Base-by-base conservation (phyloP, 2,888 invertebrate genomes). In the Lomographa bimaculata region DNA sequence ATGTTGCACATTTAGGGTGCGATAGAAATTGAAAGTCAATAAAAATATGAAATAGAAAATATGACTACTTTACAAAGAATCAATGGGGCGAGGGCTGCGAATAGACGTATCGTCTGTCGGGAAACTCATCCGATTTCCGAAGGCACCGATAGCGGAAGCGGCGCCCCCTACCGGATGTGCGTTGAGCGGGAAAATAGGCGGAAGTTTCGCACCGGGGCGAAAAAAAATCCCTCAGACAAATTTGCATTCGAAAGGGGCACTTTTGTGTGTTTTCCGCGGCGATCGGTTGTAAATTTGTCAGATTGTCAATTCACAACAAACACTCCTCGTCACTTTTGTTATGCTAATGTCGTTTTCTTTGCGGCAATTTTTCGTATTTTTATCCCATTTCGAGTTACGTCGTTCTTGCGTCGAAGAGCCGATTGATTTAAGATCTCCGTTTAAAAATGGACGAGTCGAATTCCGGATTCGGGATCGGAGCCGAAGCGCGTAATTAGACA, bases 121-220 rank as follows among this genome's bases (percentile, higher is more conserved):
- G 60, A 58, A 68, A 62, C 65, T 75, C 78, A 76, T 75, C 79
- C 79, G 79, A 83, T 84, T 81, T 79, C 79, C 81, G 78, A 76
- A 75, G 74, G 68, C 62, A 60, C 78, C 73, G 74, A 77, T 75
- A 74, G 64, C 80, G 76, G 76, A 79, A 72, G 70, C 70, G 64
- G 68, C 67, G 67, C 71, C 75, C 75, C 78, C 75, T 62, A 59
- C 74, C 78, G 81, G 81, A 82, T 71, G 81, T 76, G 83, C 83
- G 80, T 71, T 73, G 81, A 84, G 80, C 86, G 85, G 79, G 86
- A 89, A 87, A 89, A 87, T 83, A 82, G 81, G 79, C 86, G 89
- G 87, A 87, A 87, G 85, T 82, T 77, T 78, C 77, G 63, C 69
- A 54, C 74, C 71, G 66, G 69, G 64, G 67, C 64, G 69, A 79